Base-by-base conservation (phyloP, 1,140 invertebrate species). In the Magallana gigas region DNA sequence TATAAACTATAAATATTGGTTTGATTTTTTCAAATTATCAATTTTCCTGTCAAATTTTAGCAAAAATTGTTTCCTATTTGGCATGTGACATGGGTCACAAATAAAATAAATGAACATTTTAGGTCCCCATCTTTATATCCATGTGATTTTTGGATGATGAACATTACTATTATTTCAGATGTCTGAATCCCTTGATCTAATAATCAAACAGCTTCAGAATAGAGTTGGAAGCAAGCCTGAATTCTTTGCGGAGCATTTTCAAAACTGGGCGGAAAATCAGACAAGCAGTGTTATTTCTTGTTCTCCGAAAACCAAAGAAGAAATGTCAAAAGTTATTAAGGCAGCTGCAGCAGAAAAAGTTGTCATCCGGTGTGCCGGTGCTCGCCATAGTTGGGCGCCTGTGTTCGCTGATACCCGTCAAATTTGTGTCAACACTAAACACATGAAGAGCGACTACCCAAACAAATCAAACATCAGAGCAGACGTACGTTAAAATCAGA, bases 251-350 rank as follows among this genome's bases (percentile, higher is more conserved):
- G 86, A 87, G 18, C 9, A n/a, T 0, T 87, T 87, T 83, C 4
- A 83, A 71, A 87, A 87, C 56, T 87, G 86, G 86, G 86, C 36
- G 29, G 57, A 48, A 64, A 83, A 80, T 4, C 59, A 83, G 58
- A 57, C 5, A 14, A 36, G 23, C n/a, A 23, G 56, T 57, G 82
- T 87, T 0, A 83, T 87, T 16, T 18, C 62, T 16, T 83, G 48
- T 71, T 48, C 23, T 58, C 82, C 81, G 11, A 83, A 36, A 56
- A 68, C 81, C 12, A 83, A 68, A 57, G 36, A 56, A 9, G 62
- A 84, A 29, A 57, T 87, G 8, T 48, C 83, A 7, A 68, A 62
- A 1, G 9, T 87, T 5, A 82, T 83, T 6, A 16, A 14, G 18
- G 60, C 60, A 11, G 82, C 62, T 1, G 9, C 36, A 11, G 60